Percentiles rank a stretch among this genome's conserved stretches.
Evolutionary conservation across 2,888 invertebrate species (phyloP).

Genomic region (Sarcophaga rosellei): DNA sequence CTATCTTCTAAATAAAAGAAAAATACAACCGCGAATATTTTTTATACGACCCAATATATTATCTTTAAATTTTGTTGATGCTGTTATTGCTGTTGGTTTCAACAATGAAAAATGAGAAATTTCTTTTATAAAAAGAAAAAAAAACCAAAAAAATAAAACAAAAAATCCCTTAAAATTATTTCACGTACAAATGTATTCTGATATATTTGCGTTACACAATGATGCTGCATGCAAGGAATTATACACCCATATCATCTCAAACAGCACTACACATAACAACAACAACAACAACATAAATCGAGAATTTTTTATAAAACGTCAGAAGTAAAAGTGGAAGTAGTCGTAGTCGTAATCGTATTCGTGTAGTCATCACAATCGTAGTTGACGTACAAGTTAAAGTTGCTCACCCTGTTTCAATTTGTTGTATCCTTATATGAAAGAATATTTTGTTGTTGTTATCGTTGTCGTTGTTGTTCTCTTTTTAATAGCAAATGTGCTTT

Average conservation of each 20-base stretch:
- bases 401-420: neutral
- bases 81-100: too few relatives aligned
- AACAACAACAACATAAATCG: constrained; percentile 9
- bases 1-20: too few relatives aligned
- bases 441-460: constrained; percentile 6
- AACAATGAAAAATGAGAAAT: constrained; percentile 53
- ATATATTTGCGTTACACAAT: neutral
- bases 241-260: neutral
- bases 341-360: neutral
- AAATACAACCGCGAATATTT: too few relatives aligned
- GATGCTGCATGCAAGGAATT: constrained; percentile 8
- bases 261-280: neutral
- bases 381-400: constrained; percentile 2
- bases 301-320: constrained; percentile 25
- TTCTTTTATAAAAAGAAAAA: constrained; percentile 12
- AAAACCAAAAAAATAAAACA: constrained; percentile 42
- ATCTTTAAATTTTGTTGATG: too few relatives aligned
- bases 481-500: constrained; percentile 70
- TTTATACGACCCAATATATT: too few relatives aligned
- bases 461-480: constrained; percentile 27
- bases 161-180: constrained; percentile 51
- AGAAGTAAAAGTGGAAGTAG: constrained; percentile 31
- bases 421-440: too few relatives aligned
- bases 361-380: neutral
- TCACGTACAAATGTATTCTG: neutral